Evolutionary conservation across 92 coral and sea anemone genomes (phyloP).

Genomic region (Meandrina meandrites): DNA sequence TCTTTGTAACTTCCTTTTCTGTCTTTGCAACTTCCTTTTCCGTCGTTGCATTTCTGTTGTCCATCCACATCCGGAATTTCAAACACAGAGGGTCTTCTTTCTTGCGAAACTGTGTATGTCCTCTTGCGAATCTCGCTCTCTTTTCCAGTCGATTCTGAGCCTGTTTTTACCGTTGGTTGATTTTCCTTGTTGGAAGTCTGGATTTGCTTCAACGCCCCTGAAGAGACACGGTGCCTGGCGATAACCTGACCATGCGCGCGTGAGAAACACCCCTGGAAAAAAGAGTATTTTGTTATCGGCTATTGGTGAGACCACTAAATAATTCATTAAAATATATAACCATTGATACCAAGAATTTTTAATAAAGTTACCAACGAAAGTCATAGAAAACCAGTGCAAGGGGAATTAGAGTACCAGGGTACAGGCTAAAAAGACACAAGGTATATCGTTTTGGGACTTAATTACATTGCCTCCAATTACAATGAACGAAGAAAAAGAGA

Average conservation of each 20-base stretch:
- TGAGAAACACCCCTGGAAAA: background rate
- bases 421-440: too few species aligned
- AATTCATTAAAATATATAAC: background rate
- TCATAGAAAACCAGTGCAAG: background rate
- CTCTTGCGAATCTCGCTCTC: slow-evolving; percentile 34
- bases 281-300: background rate
- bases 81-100: slow-evolving; percentile 30
- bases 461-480: background rate
- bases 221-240: slow-evolving; percentile 7
- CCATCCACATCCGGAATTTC: slow-evolving; percentile 43
- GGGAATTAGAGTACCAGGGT: too few species aligned
- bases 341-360: background rate
- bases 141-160: background rate
- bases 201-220: slow-evolving; percentile 16
- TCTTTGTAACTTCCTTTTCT: background rate
- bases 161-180: background rate
- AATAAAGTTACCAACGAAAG: background rate
- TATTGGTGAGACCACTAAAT: background rate
- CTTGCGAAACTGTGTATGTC: slow-evolving; percentile 50
- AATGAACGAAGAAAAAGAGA: background rate
- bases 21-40: background rate
- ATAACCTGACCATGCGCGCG: background rate
- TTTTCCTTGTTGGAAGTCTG: background rate
- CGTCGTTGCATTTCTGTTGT: background rate
- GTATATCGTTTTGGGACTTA: background rate